Evolutionary conservation across 2,113 vertebrate genomes (phyloP), one percentile per base, ranked within the genome.

Genomic region (Himantopus leucocephalus): DNA sequence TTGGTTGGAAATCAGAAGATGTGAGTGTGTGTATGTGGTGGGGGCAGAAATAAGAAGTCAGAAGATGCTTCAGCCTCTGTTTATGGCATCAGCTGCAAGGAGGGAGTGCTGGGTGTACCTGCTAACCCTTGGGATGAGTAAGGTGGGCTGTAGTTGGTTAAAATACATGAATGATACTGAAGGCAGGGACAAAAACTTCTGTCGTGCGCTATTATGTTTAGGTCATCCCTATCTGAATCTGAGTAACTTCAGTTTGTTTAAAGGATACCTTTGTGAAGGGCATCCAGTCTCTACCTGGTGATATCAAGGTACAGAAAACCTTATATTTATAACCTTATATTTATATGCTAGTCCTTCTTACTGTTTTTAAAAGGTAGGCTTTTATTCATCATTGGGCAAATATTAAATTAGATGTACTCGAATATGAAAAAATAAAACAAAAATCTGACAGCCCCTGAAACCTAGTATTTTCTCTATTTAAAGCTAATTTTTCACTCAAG

Each of bases 11-110:
- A 8, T 1, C 17, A 58, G 52, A 23, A 5, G 47, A 58, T 45
- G 19, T 5, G 14, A 9, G 1, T 3, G 14, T 4, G 14, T 10
- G 1, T 3, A 12, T 17, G 6, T 2, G 9, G 12, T 35, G 12
- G 8, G 26, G 20, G 30, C 3, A 5, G 58, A 35, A 62, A 62
- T 62, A 32, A 22, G 21, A 24, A 23, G 43, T 32, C 50, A 37
- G 34, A 74, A 88, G 41, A n/a, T 62, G 39, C 30, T 95, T 82
- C 30, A 67, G 64, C 35, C 41, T 67, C 56, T 45, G 29, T 7
- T 82, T 92, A 27, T 71, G 79, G n/a, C 32, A 50, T 85, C 34
- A 75, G 16, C 24, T 85, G 55, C 41, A 59, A 59, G 32, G 21
- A 67, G 14, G 37, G 73, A 73, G 24, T 32, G 32, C 66, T 90